A percentile compares a stretch with the other conserved stretches of the same genome.
phyloP scores from a whole-genome alignment of 2,888 invertebrate species.

The Ichneumon xanthorius region DNA sequence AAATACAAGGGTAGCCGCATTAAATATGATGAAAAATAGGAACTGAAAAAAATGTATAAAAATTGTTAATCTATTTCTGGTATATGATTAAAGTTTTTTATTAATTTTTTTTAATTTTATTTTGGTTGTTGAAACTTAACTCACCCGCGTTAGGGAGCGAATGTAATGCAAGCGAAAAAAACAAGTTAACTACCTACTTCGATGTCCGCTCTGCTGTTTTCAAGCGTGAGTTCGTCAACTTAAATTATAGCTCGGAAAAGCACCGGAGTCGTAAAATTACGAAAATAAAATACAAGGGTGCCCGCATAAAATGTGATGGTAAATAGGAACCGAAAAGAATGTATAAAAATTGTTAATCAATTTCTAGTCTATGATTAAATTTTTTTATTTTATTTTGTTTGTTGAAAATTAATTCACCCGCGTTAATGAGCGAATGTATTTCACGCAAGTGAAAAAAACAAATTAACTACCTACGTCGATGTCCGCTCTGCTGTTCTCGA shows the following conservation, averaged over 20 bases:
- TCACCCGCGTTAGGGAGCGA: no score
- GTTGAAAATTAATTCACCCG: not conserved
- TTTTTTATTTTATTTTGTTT: not conserved
- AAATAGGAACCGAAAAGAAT: not conserved
- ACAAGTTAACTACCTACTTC: not conserved
- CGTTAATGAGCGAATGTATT: slow-evolving; percentile 9
- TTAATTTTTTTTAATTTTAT: not conserved
- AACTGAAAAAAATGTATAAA: not conserved
- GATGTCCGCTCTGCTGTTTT: not conserved
- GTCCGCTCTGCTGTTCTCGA: not conserved
- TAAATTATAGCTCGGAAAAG: slow-evolving; percentile 1
- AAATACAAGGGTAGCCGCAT: not conserved
- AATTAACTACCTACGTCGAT: not conserved
- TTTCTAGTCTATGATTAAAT: slow-evolving; percentile 29
- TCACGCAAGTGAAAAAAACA: no score
- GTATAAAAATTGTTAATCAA: not conserved
- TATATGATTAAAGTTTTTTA: slow-evolving; percentile 39
- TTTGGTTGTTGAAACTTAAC: not conserved
- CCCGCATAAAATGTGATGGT: not conserved
- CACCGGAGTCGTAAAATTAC: not conserved
- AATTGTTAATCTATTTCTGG: not conserved
- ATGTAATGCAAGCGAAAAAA: no score
- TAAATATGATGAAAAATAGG: not conserved
- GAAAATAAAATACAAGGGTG: not conserved
- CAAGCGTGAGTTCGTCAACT: not conserved